Conservation (phyloP, 2,113 vertebrate species). For the Accipiter virgatus region DNA sequence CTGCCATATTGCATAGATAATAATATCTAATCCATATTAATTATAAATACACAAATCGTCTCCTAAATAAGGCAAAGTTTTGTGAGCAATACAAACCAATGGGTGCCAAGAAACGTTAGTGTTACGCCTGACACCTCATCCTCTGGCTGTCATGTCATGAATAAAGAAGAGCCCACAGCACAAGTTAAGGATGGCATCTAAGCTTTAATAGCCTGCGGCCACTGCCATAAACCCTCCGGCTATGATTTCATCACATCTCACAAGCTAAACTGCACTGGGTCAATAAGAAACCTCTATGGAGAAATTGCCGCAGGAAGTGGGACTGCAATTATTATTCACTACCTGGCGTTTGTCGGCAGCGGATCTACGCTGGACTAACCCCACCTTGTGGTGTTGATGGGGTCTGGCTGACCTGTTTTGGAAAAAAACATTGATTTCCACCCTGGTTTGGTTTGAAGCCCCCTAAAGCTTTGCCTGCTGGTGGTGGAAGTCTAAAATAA, state of each 20-base stretch:
- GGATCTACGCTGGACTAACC: constrained; percentile 50
- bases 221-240: constrained; percentile 49
- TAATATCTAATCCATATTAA: constrained; percentile 77
- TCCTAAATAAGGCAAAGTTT: constrained; percentile 67
- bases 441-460: neutral
- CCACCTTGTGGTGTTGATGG: constrained; percentile 47
- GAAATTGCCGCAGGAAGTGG: neutral
- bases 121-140: constrained; percentile 60
- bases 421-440: neutral
- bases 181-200: constrained; percentile 29
- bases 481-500: constrained; percentile 18
- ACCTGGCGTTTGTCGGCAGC: neutral
- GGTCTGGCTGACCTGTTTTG: neutral
- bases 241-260: constrained; percentile 44
- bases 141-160: constrained; percentile 31
- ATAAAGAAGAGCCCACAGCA: constrained; percentile 26
- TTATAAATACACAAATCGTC: constrained; percentile 71
- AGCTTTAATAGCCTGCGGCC: constrained; percentile 60
- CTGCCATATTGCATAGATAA: constrained; percentile 71
- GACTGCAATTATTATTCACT: neutral
- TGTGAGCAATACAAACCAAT: constrained; percentile 36
- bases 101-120: constrained; percentile 66
- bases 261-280: constrained; percentile 32
- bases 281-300: neutral
- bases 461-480: neutral